Evolutionary conservation across 2,888 invertebrate genomes (phyloP), one percentile per base, ranked within the genome.

Genomic region (Stenoptilia bipunctidactyla): DNA sequence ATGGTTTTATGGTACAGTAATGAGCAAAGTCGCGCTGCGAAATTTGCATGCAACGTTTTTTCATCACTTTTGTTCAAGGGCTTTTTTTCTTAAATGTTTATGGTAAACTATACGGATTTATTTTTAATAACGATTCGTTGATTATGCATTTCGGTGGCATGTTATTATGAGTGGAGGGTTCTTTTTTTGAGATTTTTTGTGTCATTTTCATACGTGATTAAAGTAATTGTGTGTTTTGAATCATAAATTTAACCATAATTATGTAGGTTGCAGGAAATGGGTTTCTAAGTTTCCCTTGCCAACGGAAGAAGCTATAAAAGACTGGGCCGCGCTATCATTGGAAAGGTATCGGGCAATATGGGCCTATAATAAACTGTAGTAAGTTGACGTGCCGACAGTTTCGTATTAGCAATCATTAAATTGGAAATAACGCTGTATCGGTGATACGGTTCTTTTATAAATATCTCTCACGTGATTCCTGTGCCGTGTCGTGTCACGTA

Each of bases 381-480:
- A 42, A 20, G 20, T 8, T 75, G 75, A 79, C 79, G 75, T 76
- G 77, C 66, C 68, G 66, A 63, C 68, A 58, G 57, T 71, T 72
- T 68, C 65, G 62, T 77, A 82, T 82, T 82, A 82, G 77, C 75
- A 75, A 79, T 80, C 80, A 82, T 83, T 83, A 83, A 83, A 82
- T 83, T 79, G 82, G 80, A 80, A 80, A 82, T 79, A 77, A 73
- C 77, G 80, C 74, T 74, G 63, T 73, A 77, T 79, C 72, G 75
- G 55, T 72, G 66, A 82, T 80, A 76, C 74, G 69, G 70, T 80
- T 77, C 79, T 82, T 80, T 82, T 82, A 82, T 82, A 82, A 83
- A 82, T 82, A 80, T 74, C 71, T 76, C 68, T 79, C 80, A 82
- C 83, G 83, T 82, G 82, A 83, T 71, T 68, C 4, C 8, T 20